Evolutionary conservation across 2,888 invertebrate species (phyloP), one percentile per base, ranked within the genome.

Genomic region (Hoplodrina blanda): DNA sequence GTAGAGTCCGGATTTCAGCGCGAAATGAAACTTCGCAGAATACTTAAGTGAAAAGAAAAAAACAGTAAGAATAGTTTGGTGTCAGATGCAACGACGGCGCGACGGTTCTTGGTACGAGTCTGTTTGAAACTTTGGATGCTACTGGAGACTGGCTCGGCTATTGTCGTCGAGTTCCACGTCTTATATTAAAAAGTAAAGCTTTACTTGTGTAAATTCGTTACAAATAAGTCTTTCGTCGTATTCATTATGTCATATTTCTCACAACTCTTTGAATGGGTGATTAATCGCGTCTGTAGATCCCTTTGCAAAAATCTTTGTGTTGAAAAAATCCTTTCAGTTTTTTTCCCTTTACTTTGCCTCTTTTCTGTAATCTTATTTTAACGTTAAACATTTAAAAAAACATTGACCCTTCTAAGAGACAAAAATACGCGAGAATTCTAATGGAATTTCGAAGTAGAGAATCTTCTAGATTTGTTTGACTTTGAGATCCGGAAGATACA

Each of bases 21-120:
- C 86, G 84, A 90, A 92, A 93, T 92, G 89, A 91, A 94, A 93
- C 91, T 93, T 93, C 89, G 81, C 85, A 83, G 91, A 93, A 92
- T 91, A 91, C 89, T 88, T 88, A 90, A 92, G 89, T 90, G 87
- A 89, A 92, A 93, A 92, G 88, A 90, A 91, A 92, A 88, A 80
- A 91, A 84, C 83, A 79, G 85, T 83, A 87, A 89, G 89, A 91
- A 91, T 90, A 92, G 93, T 92, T 89, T 87, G 92, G 92, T 94
- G 94, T 95, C 95, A 93, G 93, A 92, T 92, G 93, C 95, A 94
- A 92, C 91, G 91, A 91, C 69, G 74, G 49, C 80, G 57, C 89
- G 89, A 89, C 89, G 88, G 90, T 91, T 91, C 90, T 88, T 87
- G 88, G 92, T 90, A 87, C 82, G 87, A 90, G 89, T 85, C 91